Percentiles rank a stretch among this genome's conserved stretches.
phyloP scores from a whole-genome alignment of 2,888 invertebrate genomes.

The Augochlorella aurata region DNA sequence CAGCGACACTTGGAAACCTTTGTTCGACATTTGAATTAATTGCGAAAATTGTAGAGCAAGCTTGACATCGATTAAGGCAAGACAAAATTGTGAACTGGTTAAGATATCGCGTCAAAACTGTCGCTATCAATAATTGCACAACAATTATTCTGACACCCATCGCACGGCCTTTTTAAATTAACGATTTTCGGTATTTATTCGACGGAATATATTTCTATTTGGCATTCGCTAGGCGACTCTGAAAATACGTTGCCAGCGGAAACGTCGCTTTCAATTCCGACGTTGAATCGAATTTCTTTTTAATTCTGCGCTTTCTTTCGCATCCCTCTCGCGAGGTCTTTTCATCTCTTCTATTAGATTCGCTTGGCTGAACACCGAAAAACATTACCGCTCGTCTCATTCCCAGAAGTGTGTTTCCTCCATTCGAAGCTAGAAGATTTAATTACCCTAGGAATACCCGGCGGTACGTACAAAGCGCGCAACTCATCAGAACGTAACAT shows the following conservation, averaged over 20 bases:
- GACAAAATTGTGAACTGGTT: too few species aligned
- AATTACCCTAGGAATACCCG: constrained; percentile 23
- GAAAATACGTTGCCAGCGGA: background rate
- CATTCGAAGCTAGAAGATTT: constrained; percentile 14
- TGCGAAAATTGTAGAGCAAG: too few species aligned
- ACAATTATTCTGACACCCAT: too few species aligned
- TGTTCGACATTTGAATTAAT: too few species aligned
- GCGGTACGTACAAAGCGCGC: constrained; percentile 8
- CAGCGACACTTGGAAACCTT: too few species aligned
- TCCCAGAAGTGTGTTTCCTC: background rate
- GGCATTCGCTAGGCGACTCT: background rate
- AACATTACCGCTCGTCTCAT: constrained; percentile 21
- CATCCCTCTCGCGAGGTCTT: background rate
- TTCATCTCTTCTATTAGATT: constrained; percentile 1
- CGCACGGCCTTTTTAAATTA: too few species aligned
- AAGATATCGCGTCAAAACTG: too few species aligned
- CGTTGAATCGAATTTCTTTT: constrained; percentile 6
- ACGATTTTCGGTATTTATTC: too few species aligned
- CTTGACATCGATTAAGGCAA: too few species aligned
- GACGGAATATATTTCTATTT: too few species aligned
- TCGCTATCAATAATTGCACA: too few species aligned
- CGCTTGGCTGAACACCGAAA: background rate
- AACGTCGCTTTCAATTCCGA: background rate
- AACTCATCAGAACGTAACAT: background rate
- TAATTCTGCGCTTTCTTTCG: background rate